Evolutionary conservation across 2,888 invertebrate genomes (phyloP).

Genomic region (Stenchaetothrips biformis): DNA sequence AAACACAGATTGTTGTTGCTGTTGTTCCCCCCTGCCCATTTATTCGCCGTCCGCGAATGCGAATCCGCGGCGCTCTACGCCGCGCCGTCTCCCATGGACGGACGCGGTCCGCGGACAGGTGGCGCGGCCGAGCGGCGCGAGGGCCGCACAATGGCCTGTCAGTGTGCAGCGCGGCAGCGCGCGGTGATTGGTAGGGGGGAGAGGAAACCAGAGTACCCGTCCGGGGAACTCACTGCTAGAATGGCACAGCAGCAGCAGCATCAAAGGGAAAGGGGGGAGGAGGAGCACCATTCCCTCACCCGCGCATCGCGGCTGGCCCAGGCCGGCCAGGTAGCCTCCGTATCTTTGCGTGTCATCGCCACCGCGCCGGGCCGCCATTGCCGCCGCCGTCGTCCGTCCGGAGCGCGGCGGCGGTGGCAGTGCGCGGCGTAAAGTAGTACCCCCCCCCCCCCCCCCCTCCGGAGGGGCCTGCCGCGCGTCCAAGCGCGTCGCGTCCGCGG

Average conservation of each 20-base stretch:
- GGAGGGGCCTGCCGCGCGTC: neutral
- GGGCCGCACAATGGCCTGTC: neutral
- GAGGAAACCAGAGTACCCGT: neutral
- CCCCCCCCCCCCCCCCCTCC: too few relatives aligned
- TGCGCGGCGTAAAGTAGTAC: too few relatives aligned
- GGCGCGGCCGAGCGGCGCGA: neutral
- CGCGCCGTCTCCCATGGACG: neutral
- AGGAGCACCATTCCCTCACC: neutral
- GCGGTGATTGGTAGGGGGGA: neutral
- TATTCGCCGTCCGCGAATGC: too few relatives aligned
- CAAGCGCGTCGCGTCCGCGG: neutral
- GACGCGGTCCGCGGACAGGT: neutral
- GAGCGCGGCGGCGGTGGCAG: neutral
- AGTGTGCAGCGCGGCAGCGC: neutral
- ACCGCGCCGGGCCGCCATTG: neutral
- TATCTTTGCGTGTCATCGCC: conserved; percentile 24
- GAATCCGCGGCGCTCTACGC: too few relatives aligned
- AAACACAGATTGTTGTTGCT: too few relatives aligned
- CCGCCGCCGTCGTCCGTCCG: neutral
- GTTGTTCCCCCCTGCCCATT: too few relatives aligned
- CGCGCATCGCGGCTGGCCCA: neutral
- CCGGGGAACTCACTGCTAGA: neutral
- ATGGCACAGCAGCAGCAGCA: neutral
- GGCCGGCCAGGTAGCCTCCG: neutral
- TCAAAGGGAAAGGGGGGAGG: neutral